Conservation (phyloP, 1,140 invertebrate genomes). For the Asobara japonica region DNA sequence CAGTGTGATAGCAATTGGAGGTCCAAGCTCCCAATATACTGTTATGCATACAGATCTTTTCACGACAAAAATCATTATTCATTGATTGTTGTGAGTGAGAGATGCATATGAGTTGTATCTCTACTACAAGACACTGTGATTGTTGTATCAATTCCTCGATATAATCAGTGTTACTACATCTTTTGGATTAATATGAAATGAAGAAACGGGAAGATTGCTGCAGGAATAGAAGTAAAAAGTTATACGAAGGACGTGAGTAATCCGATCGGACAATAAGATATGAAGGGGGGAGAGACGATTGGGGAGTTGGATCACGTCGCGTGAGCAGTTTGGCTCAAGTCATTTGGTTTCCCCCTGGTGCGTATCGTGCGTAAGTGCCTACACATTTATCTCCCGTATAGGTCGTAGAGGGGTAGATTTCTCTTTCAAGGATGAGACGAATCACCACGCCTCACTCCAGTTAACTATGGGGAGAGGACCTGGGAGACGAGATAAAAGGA, state of each 20-base stretch:
- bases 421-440: not conserved
- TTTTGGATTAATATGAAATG: not conserved
- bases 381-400: constrained; percentile 4
- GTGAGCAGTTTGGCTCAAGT: constrained; percentile 3
- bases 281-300: not conserved
- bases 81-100: too few species aligned
- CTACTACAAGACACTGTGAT: too few species aligned
- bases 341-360: not conserved
- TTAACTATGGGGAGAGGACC: not conserved
- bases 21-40: too few species aligned
- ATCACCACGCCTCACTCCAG: not conserved
- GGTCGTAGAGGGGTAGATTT: not conserved
- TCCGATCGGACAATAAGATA: constrained; percentile 12
- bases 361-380: not conserved
- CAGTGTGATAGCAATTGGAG: constrained; percentile 14
- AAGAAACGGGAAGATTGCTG: not conserved
- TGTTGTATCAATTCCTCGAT: not conserved
- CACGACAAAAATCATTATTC: too few species aligned
- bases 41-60: too few species aligned
- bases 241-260: not conserved
- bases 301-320: constrained; percentile 6
- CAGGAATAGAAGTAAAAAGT: not conserved
- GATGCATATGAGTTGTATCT: too few species aligned
- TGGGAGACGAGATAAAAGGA: not conserved
- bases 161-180: not conserved